These are phyloP conservation scores for Lysandra coridon DNA, from an alignment of 2,888 invertebrate species.

Conservation along the genomic window DNA sequence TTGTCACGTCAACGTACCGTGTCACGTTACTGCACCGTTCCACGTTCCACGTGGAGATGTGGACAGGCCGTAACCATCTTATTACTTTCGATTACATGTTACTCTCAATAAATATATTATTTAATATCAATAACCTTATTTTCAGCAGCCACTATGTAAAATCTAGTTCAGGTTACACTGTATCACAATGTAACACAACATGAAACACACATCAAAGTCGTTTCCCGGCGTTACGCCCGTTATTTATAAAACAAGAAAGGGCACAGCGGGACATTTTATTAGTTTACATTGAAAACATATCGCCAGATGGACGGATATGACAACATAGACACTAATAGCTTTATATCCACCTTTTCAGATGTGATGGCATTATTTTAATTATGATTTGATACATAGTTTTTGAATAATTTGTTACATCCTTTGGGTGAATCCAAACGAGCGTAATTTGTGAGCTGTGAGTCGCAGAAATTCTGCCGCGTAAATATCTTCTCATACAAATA, in stretches of 20 bases:
- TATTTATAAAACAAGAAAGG: slow-evolving; percentile 22
- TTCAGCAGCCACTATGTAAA: background rate
- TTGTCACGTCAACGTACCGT: no score
- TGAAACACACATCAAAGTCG: slow-evolving; percentile 14
- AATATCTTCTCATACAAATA: no score
- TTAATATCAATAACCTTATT: background rate
- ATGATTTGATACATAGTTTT: background rate
- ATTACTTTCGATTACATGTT: background rate
- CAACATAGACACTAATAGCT: slow-evolving; percentile 25
- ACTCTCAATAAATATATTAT: background rate
- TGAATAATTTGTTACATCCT: background rate
- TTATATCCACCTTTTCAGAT: slow-evolving; percentile 14
- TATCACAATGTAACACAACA: background rate
- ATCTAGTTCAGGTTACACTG: background rate
- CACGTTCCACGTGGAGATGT: no score
- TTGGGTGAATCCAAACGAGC: background rate
- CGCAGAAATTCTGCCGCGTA: no score
- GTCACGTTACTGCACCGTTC: no score
- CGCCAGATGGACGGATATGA: slow-evolving; percentile 27
- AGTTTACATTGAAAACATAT: slow-evolving; percentile 27
- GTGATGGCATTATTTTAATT: background rate
- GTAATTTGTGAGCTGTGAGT: no score
- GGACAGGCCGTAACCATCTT: no score
- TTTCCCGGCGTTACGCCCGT: background rate
- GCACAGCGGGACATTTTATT: slow-evolving; percentile 24